Conservation (phyloP, 2,888 invertebrate genomes). For the Glyphotaelius pellucidus region DNA sequence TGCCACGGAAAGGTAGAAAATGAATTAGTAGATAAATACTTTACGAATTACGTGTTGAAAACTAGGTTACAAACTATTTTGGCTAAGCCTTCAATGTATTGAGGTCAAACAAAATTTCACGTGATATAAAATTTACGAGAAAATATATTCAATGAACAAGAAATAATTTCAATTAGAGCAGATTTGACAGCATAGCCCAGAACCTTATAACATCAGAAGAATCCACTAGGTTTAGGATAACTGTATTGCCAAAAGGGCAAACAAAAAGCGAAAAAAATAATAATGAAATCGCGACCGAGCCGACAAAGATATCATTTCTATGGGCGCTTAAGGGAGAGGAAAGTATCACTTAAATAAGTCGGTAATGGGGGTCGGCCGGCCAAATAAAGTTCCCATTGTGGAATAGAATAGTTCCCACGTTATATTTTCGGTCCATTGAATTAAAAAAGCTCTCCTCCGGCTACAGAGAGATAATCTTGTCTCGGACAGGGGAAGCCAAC, state of each 20-base stretch:
- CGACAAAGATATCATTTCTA: conserved; percentile 47
- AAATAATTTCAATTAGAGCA: neutral
- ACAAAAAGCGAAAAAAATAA: conserved; percentile 21
- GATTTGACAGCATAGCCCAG: neutral
- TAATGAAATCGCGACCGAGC: conserved; percentile 14
- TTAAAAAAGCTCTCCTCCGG: conserved; percentile 31
- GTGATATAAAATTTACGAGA: neutral
- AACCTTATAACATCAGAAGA: neutral
- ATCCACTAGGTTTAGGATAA: neutral
- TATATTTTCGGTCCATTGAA: conserved; percentile 55
- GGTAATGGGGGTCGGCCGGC: conserved; percentile 21
- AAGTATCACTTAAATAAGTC: conserved; percentile 51
- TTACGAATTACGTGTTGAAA: neutral
- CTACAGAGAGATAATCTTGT: conserved; percentile 19
- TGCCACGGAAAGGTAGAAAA: no score
- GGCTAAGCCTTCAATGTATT: neutral
- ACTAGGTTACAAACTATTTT: no score
- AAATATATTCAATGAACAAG: neutral
- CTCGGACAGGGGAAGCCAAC: neutral
- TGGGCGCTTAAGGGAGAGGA: conserved; percentile 26
- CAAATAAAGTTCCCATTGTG: conserved; percentile 40
- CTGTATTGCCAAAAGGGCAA: conserved; percentile 13
- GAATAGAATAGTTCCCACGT: conserved; percentile 54
- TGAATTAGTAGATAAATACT: neutral
- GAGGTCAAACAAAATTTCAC: neutral